Evolutionary conservation across 2,888 invertebrate genomes (phyloP).

Genomic region (Agonum fuliginosum): DNA sequence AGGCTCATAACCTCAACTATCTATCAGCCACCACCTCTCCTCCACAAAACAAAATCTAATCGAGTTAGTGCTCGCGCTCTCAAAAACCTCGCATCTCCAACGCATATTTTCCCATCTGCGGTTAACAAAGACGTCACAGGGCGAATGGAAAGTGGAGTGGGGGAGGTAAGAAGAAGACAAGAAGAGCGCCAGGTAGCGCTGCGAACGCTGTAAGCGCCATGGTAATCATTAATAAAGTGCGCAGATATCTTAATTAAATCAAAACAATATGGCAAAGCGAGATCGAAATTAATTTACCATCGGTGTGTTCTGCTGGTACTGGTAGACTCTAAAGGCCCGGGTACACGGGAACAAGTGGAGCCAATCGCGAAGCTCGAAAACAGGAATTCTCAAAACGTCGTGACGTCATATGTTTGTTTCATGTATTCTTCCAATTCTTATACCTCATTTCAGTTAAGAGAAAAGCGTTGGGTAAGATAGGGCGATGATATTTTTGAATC

Average conservation of each 20-base stretch:
- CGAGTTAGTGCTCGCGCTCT: slow-evolving; percentile 20
- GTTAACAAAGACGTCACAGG: slow-evolving; percentile 44
- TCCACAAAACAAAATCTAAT: slow-evolving; percentile 39
- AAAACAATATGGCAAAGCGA: slow-evolving; percentile 71
- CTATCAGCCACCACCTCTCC: slow-evolving; percentile 12
- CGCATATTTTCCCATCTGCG: slow-evolving; percentile 48
- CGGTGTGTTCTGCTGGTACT: neutral
- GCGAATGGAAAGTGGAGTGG: neutral
- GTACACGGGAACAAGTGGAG: neutral
- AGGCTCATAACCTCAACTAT: slow-evolving; percentile 43
- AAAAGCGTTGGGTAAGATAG: no score
- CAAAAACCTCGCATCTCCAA: neutral
- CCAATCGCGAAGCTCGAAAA: neutral
- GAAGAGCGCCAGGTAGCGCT: slow-evolving; percentile 35
- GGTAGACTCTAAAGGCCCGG: neutral
- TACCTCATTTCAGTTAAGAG: no score
- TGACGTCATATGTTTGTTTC: no score
- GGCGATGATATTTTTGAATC: no score
- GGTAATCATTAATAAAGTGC: slow-evolving; percentile 68
- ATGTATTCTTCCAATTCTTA: no score
- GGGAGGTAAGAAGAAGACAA: slow-evolving; percentile 4
- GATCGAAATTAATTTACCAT: slow-evolving; percentile 69
- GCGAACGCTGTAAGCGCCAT: slow-evolving; percentile 57
- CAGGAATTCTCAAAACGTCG: no score
- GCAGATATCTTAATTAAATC: slow-evolving; percentile 72